These are phyloP conservation scores for Camponotus fellah DNA, from an alignment of 2,888 invertebrate species.

Conservation along the genomic window DNA sequence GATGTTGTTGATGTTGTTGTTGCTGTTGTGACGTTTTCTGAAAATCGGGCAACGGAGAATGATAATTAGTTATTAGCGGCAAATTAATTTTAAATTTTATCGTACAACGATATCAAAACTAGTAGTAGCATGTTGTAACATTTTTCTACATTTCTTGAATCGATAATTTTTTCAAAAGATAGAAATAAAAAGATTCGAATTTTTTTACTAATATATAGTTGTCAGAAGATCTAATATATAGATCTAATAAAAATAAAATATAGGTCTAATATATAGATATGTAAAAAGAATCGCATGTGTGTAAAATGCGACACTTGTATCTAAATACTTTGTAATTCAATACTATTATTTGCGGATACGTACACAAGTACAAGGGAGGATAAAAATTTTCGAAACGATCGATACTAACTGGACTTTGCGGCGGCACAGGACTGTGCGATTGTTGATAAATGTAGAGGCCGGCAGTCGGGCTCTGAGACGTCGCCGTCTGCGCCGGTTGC, in stretches of 20 bases:
- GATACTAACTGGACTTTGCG: constrained; percentile 84
- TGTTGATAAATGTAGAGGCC: constrained; percentile 84
- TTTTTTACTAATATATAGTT: background rate
- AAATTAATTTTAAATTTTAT: background rate
- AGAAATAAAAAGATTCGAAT: background rate
- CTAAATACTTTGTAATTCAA: background rate
- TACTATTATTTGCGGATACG: background rate
- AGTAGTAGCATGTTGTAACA: background rate
- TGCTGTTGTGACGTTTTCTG: constrained; percentile 83
- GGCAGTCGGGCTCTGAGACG: constrained; percentile 80
- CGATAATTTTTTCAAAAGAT: background rate
- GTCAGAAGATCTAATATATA: background rate
- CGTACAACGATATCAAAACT: background rate
- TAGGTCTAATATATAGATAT: background rate
- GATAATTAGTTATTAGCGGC: background rate
- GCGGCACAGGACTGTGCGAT: constrained; percentile 84
- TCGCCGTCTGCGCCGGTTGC: constrained; percentile 83
- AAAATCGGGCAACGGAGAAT: background rate
- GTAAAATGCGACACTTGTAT: background rate
- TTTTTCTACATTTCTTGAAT: background rate
- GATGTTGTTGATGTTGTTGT: constrained; percentile 64
- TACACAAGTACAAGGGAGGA: background rate
- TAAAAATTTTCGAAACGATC: constrained; percentile 13
- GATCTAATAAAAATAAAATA: no score
- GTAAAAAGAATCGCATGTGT: background rate